phyloP scores from a whole-genome alignment of 2,113 vertebrate genomes.

The Coregonus clupeaformis region DNA sequence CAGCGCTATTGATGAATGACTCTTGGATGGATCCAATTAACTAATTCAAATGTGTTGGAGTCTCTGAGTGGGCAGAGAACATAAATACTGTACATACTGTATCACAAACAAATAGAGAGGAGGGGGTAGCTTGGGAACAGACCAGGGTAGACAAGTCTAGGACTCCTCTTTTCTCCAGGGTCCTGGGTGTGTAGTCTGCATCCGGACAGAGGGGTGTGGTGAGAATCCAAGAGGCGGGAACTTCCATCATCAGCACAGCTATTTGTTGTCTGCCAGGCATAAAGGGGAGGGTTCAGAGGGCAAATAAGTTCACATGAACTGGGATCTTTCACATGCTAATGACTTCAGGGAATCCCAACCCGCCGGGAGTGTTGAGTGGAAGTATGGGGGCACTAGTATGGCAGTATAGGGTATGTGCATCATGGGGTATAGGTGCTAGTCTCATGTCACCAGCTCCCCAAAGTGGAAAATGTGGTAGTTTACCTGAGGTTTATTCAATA shows the following conservation, averaged over 20 bases:
- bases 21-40: no score
- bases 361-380: conserved; percentile 6
- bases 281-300: conserved; percentile 80
- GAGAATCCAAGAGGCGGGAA: conserved; percentile 55
- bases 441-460: no score
- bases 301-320: conserved; percentile 83
- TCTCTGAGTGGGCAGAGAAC: no score
- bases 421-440: no score
- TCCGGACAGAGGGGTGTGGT: conserved; percentile 31
- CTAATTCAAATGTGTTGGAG: no score
- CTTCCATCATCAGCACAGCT: conserved; percentile 74
- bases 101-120: no score
- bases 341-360: background rate
- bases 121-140: no score
- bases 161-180: background rate
- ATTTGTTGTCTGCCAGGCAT: conserved; percentile 76
- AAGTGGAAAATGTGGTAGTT: no score
- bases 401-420: background rate
- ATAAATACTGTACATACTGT: no score
- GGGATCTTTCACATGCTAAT: conserved; percentile 84
- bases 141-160: no score
- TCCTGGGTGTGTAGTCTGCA: conserved; percentile 1
- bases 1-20: no score
- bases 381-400: conserved; percentile 21
- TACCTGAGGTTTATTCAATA: no score